These are phyloP conservation scores for Lordiphosa mommai DNA, from an alignment of 1,140 invertebrate genomes.

Conservation along the genomic window DNA sequence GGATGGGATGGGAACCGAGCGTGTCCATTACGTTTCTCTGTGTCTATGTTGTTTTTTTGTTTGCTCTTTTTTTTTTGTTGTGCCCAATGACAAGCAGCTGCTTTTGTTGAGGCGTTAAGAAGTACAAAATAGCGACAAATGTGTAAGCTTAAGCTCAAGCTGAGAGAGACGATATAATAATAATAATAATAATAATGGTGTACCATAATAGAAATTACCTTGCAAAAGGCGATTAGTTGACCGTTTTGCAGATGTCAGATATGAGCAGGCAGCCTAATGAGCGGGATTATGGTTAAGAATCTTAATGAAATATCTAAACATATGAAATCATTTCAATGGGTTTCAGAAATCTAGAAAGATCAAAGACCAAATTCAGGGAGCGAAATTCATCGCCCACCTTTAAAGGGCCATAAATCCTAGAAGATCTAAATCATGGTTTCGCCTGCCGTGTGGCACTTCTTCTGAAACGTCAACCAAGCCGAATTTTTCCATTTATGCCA, in stretches of 20 bases:
- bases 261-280: constrained; percentile 5
- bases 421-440: too few species aligned
- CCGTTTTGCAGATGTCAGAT: constrained; percentile 47
- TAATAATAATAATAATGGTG: constrained; percentile 5
- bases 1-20: constrained; percentile 50
- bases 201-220: constrained; percentile 35
- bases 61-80: neutral
- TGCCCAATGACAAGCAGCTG: constrained; percentile 34
- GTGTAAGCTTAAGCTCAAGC: constrained; percentile 45
- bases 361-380: too few species aligned
- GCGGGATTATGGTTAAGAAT: too few species aligned
- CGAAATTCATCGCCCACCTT: too few species aligned
- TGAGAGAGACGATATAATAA: constrained; percentile 22
- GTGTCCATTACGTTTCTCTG: constrained; percentile 50
- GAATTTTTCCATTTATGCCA: too few species aligned
- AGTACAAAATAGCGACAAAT: constrained; percentile 57
- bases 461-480: too few species aligned
- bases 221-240: constrained; percentile 54
- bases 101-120: constrained; percentile 45
- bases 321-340: too few species aligned
- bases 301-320: too few species aligned
- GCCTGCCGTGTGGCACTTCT: too few species aligned
- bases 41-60: neutral
- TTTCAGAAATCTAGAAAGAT: too few species aligned
- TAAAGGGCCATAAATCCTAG: too few species aligned